These are phyloP conservation scores for Sitobion miscanthi DNA, from an alignment of 1,140 invertebrate species.

Conservation along the genomic window DNA sequence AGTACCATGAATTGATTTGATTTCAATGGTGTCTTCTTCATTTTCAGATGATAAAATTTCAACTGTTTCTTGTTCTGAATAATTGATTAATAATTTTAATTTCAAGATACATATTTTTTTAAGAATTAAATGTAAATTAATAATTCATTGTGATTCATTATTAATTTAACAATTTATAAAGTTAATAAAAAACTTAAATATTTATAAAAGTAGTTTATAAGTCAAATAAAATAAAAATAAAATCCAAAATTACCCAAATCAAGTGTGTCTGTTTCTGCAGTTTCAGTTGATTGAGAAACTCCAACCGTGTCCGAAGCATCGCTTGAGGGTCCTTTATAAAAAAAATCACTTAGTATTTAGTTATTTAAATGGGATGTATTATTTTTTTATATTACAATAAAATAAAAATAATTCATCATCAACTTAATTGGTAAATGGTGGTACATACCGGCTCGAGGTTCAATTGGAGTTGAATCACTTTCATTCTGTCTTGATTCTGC, in stretches of 20 bases:
- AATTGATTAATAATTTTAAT: not conserved
- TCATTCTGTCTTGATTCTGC: conserved; percentile 38
- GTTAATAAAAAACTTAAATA: not conserved
- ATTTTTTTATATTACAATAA: not conserved
- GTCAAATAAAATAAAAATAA: not conserved
- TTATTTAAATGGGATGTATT: not conserved
- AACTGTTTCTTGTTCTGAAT: conserved; percentile 46
- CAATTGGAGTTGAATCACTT: conserved; percentile 41
- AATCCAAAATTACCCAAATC: conserved; percentile 25
- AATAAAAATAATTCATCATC: not conserved
- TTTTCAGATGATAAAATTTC: conserved; percentile 49
- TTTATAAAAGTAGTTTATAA: not conserved
- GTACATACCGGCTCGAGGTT: conserved; percentile 31
- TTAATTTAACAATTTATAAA: not conserved
- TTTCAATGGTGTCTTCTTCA: conserved; percentile 24
- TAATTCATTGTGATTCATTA: not conserved
- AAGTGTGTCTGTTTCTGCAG: conserved; percentile 28
- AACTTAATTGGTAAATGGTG: not conserved
- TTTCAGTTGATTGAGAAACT: conserved; percentile 55
- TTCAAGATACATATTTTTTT: not conserved
- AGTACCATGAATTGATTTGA: conserved; percentile 46
- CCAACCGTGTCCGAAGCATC: conserved; percentile 26
- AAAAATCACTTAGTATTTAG: not conserved
- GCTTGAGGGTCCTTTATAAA: conserved; percentile 41
- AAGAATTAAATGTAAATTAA: not conserved